Conservation (phyloP, 2,797 vertebrate genomes). For the Buceros bicornis region DNA sequence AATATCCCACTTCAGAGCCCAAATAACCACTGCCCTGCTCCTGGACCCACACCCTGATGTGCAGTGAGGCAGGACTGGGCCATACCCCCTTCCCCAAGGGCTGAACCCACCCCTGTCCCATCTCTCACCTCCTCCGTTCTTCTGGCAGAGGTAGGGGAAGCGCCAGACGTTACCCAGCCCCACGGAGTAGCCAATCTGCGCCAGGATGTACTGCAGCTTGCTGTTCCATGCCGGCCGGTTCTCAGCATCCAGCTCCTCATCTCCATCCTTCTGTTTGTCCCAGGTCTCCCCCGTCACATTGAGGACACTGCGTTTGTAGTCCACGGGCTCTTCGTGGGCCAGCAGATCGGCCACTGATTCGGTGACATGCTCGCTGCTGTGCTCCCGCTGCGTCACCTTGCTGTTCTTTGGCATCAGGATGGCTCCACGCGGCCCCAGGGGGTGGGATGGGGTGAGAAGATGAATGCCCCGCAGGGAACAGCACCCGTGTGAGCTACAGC, state of each 20-base stretch:
- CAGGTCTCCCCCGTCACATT: constrained; percentile 84
- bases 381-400: constrained; percentile 94
- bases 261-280: constrained; percentile 77
- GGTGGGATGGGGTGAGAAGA: not conserved
- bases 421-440: not conserved
- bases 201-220: constrained; percentile 97
- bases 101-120: not conserved
- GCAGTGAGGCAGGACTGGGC: accelerated
- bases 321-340: constrained; percentile 94
- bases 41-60: accelerated
- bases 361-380: constrained; percentile 95
- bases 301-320: constrained; percentile 94
- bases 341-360: constrained; percentile 96
- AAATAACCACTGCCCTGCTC: not conserved
- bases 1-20: not conserved
- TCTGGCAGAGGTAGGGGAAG: constrained; percentile 98
- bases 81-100: accelerated
- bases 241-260: constrained; percentile 85
- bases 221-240: constrained; percentile 96
- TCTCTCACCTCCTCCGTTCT: constrained; percentile 94
- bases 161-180: constrained; percentile 98
- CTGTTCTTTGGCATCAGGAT: constrained; percentile 94
- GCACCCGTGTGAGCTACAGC: not conserved
- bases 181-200: constrained; percentile 96
- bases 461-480: accelerated